Conservation (phyloP, 2,113 vertebrate genomes). For the Aldabrachelys gigantea region DNA sequence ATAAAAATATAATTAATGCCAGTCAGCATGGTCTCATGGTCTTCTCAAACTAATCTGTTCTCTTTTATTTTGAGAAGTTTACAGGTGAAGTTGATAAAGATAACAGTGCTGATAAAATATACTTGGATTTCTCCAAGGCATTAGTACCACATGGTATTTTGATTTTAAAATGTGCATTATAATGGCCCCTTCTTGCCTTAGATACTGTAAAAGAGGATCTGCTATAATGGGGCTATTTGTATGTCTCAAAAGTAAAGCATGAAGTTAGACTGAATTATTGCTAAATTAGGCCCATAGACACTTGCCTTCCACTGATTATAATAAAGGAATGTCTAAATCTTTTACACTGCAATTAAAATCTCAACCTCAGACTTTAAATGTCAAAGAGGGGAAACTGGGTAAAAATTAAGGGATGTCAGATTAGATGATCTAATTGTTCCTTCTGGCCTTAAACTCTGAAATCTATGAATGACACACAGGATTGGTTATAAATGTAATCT, state of each 20-base stretch:
- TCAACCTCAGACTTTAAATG: not conserved
- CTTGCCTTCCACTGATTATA: not conserved
- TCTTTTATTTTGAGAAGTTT: not conserved
- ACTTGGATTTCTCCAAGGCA: not conserved
- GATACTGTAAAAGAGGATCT: not conserved
- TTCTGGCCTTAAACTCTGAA: not conserved
- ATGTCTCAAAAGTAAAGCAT: not conserved
- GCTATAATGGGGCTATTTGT: not conserved
- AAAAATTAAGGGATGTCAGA: not conserved
- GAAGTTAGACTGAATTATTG: not conserved
- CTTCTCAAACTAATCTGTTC: not conserved
- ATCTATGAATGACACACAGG: not conserved
- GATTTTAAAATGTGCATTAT: not conserved
- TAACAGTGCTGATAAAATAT: not conserved
- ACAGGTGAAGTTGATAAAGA: not conserved
- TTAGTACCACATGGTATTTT: not conserved
- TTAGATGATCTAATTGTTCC: not conserved
- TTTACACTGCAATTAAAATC: not conserved
- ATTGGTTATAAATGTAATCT: not conserved
- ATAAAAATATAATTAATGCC: not conserved
- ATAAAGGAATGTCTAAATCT: not conserved
- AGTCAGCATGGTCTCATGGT: not conserved
- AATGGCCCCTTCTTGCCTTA: not conserved
- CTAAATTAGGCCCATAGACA: not conserved
- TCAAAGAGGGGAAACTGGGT: not conserved